Base-by-base conservation (phyloP, 2,113 vertebrate genomes). In the Scartelaos histophorus region DNA sequence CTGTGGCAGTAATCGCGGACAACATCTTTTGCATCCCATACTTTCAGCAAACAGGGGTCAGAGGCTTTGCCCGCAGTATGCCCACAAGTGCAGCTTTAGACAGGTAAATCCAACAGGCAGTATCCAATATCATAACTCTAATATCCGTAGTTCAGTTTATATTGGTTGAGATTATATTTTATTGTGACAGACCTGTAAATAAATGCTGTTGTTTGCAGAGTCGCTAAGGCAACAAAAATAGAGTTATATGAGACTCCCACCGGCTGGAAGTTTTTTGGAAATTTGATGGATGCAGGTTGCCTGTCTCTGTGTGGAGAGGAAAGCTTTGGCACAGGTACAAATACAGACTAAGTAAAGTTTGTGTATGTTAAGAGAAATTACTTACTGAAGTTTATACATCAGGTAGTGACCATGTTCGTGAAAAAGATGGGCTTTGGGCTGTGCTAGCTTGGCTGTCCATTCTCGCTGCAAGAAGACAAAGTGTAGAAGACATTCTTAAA, bases 251-350 rank as follows among this genome's bases (percentile, higher is more conserved):
- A 99, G 90, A 98, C 97, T 65, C 97, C 97, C 38, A 95, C 96
- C 0, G 98, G 97, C 70, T 98, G 97, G 98, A 97, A 95, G 90
- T 99, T 95, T 91, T 99, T 99, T 84, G 96, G 96, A 53, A 99
- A 95, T 89, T 79, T 99, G 82, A 99, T 99, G 98, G 98, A 99
- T 76, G 97, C 97, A 6, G 96, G 95, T 83, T 95, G 95, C 74
- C 91, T 99, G 84, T 99, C 98, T 70, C 92, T 99, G 71, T 99
- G 96, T 79, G 98, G 97, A 79, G 98, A 99, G 83, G 98, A 99
- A 89, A 98, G 95, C 87, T 99, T 99, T 85, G 97, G 96, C 72
- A 98, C 96, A 71, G 97, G 97, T 99, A 93, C 38, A 35, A 12
- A 11, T 38, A 38, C 21, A 61, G 17, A 17, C 13, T 10, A 16